Base-by-base conservation (phyloP, 2,888 invertebrate genomes). In the Dascillus cervinus region DNA sequence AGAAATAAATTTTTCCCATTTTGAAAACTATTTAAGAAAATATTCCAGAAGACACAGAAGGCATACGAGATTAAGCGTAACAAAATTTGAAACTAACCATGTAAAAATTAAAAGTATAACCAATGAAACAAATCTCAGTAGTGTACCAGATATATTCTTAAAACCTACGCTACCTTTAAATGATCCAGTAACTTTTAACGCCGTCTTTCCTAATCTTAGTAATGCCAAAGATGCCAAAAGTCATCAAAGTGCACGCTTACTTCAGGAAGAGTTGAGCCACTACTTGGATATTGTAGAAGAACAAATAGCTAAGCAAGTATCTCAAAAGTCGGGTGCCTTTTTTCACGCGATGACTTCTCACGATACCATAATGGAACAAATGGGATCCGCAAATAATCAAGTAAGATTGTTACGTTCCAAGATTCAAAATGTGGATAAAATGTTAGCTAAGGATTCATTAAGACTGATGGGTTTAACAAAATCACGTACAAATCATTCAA, bases 291-390 rank as follows among this genome's bases (percentile, higher is more conserved):
- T 89, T 36, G 88, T 96, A 25, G 96, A 97, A 66, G 86, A 91
- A 55, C 82, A 88, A 65, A 90, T 94, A 58, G 89, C 90, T 3
- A 81, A 83, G 51, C 94, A 95, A 70, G 82, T 95, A 30, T 90
- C 95, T 13, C 82, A 86, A 52, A 92, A 95, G 60, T 95, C 95
- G 5, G 90, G 90, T 49, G 94, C 94, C 10, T 98, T 97, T 69
- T 98, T 97, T 60, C 87, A 92, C 64, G 96, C 96, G 1, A 96
- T 98, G 87, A 82, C 95, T 31, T 96, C 96, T 4, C 97, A 98
- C 65, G 95, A 97, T 60, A 86, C 89, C 13, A 83, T 98, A 27
- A 90, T 96, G 81, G 91, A 92, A 47, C 88, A 96, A 58, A 83
- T 98, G 74, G 82, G 82, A 1, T 77, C 79, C 55, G 89, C 91